Evolutionary conservation across 2,888 invertebrate genomes (phyloP).

Genomic region (Chironomus riparius): DNA sequence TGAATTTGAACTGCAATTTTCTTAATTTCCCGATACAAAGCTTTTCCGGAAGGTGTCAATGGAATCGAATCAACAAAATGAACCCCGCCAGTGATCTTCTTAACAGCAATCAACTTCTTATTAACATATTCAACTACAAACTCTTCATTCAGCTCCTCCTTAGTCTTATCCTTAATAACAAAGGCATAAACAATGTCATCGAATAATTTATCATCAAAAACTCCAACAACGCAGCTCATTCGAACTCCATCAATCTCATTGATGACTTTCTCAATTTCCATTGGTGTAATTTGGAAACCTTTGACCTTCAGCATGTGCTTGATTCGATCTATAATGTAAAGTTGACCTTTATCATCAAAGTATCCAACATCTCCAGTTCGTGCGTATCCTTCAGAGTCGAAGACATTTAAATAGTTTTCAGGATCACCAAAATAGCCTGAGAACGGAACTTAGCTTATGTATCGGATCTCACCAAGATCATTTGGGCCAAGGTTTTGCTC

Average conservation of each 20-base stretch:
- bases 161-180: background rate
- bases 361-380: slow-evolving; percentile 28
- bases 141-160: background rate
- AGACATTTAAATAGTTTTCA: background rate
- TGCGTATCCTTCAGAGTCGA: slow-evolving; percentile 6
- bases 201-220: background rate
- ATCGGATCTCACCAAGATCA: background rate
- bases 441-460: background rate
- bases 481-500: no score
- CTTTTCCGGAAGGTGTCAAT: slow-evolving; percentile 37
- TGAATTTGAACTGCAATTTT: background rate
- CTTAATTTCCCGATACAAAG: slow-evolving; percentile 33
- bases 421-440: background rate
- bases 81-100: slow-evolving; percentile 37
- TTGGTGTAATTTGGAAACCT: background rate
- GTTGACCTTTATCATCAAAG: slow-evolving; percentile 27
- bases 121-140: background rate
- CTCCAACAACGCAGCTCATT: background rate
- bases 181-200: background rate
- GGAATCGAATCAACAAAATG: slow-evolving; percentile 36
- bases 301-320: no score
- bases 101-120: slow-evolving; percentile 31
- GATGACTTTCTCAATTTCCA: background rate
- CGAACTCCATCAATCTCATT: background rate
- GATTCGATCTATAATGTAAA: slow-evolving; percentile 25